Base-by-base conservation (phyloP, 2,113 vertebrate genomes). In the Cinclus mexicanus region DNA sequence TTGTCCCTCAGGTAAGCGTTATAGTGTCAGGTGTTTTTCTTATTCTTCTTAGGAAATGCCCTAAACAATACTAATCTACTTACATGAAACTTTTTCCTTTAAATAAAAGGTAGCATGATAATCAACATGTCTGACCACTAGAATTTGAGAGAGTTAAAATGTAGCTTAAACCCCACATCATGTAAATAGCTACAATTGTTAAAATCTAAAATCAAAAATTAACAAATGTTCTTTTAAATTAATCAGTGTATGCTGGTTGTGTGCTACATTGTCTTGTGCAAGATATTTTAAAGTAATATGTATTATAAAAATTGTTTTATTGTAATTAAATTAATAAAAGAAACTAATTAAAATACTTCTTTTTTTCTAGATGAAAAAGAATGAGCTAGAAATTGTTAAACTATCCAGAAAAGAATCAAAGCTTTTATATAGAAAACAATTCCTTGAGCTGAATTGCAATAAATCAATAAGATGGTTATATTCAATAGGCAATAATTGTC, bases 401-500 rank as follows among this genome's bases (percentile, higher is more conserved):
- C 37, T 89, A 84, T 68, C 47, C 24, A 87, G 90, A 87, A 96
- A 94, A 93, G 52, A 95, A 80, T 52, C 83, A 72, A 77, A 70
- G 56, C 86, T 96, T 97, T 97, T 96, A 87, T 67, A 91, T 44
- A 64, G 92, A 95, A 97, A 87, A 82, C 93, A 53, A 70, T 93
- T 97, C 37, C 89, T 89, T 93, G 81, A 96, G 87, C 60, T 96
- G 94, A 98, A 98, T 97, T 97, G 96, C 92, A 97, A 97, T 97
- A 97, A 97, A 97, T 96, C 97, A 97, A 97, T 97, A 97, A 94
- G 81, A 95, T 68, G 77, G 70, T 97, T 98, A 97, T 98, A 98
- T 98, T 98, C 97, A 96, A 97, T 98, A 98, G 96, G 94, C 97
- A 98, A 98, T 98, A 98, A 98, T 98, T 98, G 97, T 95, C 98